These are phyloP conservation scores for Holcopasites calliopsidis DNA, from an alignment of 1,140 invertebrate genomes.

Conservation along the genomic window DNA sequence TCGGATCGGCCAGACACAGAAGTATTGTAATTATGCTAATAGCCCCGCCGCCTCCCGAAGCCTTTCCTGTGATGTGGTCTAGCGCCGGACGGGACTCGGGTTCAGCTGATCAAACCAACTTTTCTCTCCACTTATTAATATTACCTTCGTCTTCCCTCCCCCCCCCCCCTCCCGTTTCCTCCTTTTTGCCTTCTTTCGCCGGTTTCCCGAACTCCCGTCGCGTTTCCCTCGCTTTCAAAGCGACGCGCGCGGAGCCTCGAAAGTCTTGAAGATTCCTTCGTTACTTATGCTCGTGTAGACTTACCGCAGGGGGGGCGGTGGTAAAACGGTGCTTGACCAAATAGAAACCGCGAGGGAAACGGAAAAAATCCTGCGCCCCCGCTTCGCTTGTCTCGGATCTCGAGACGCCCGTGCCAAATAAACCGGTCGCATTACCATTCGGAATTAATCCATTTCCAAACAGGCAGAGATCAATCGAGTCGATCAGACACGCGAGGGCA, in stretches of 20 bases:
- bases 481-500: too few relatives aligned
- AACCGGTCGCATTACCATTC: too few relatives aligned
- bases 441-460: too few relatives aligned
- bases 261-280: constrained; percentile 60
- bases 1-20: constrained; percentile 73
- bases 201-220: constrained; percentile 47
- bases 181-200: constrained; percentile 49
- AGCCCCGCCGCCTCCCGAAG: constrained; percentile 74
- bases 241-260: constrained; percentile 25
- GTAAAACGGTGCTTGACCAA: constrained; percentile 35
- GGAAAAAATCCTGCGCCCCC: background rate
- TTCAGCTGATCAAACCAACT: constrained; percentile 75
- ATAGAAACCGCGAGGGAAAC: background rate
- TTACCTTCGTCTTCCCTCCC: constrained; percentile 61
- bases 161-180: constrained; percentile 68
- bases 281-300: constrained; percentile 45
- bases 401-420: too few relatives aligned
- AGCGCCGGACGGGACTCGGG: constrained; percentile 68
- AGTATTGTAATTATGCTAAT: constrained; percentile 81
- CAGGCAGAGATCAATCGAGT: too few relatives aligned
- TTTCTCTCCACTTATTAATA: constrained; percentile 72
- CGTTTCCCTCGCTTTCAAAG: constrained; percentile 44
- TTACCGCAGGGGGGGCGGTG: constrained; percentile 15
- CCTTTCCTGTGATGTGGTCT: constrained; percentile 77
- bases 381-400: too few relatives aligned